Evolutionary conservation across 1,140 invertebrate species (phyloP), one percentile per base, ranked within the genome.

Genomic region (Drosophila nigromelanica): DNA sequence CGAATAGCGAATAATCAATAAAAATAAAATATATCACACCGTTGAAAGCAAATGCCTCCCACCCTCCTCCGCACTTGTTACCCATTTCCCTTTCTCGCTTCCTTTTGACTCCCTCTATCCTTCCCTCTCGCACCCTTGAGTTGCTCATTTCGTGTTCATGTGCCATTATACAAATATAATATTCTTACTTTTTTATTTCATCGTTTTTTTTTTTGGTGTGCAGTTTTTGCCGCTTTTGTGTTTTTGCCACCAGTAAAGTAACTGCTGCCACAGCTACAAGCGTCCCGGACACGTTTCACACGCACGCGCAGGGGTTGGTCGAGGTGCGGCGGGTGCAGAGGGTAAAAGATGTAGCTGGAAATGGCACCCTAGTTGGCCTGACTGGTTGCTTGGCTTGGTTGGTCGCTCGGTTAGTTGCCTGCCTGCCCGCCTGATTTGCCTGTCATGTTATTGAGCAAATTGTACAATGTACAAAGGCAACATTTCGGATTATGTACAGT

Each of bases 1-100:
- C 80, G 77, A 63, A 76, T 64, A 71, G 55, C 76, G 72, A 89
- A 87, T 87, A 87, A 87, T 87, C 82, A 87, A 87, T 87, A 87
- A 87, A 87, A 87, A 87, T 87, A 87, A 87, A 89, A 87, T 87
- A 87, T 87, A 87, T 87, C 82, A 87, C 82, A 87, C 82, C 82
- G 75, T 73, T 68, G 78, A 69, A 69, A 69, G 64, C 71, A 61
- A 59, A 52, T 50, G 69, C 62, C 62, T 67, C 33, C 8, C 33
- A 10, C 8, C 1, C 40, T 5, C 12, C 35, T 12, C 1, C 24
- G 4, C 39, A 24, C 59, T 14, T 14, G 33, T 15, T 37, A 12
- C 42, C 18, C 50, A n/a, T 8, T 10, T 60, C 35, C 56, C 62
- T 56, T 30, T 59, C 37, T 48, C 52, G 33, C 27, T 40, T 47